Evolutionary conservation across 2,797 vertebrate species (phyloP).

Genomic region (Clarias fuscus): DNA sequence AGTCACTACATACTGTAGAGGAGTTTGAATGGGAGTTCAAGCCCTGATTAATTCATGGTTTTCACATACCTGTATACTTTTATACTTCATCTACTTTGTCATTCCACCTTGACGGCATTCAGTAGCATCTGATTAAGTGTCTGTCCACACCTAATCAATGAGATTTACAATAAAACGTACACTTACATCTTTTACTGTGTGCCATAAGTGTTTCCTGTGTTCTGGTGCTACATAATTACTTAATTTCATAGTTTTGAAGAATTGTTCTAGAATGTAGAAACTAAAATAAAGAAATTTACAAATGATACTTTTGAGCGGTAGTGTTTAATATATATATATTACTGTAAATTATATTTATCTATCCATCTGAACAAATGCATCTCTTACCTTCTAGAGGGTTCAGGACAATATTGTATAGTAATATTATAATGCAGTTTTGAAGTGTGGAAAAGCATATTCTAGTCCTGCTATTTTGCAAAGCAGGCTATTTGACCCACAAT

Average conservation of each 20-base stretch:
- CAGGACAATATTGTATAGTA: neutral
- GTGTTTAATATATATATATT: no score
- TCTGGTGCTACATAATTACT: no score
- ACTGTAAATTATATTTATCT: neutral
- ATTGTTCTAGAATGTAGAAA: no score
- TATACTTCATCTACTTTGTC: conserved; percentile 63
- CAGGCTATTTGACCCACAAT: neutral
- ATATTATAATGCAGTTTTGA: neutral
- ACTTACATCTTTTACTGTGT: neutral
- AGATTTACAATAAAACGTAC: conserved; percentile 40
- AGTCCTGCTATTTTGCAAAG: neutral
- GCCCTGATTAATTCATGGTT: conserved; percentile 73
- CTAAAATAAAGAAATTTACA: neutral
- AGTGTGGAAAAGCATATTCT: neutral
- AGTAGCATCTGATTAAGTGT: conserved; percentile 61
- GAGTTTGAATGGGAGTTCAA: neutral
- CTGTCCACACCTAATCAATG: conserved; percentile 65
- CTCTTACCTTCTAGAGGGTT: neutral
- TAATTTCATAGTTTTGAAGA: no score
- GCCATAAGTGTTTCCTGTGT: neutral
- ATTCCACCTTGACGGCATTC: conserved; percentile 45
- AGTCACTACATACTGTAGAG: neutral
- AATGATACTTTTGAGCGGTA: neutral
- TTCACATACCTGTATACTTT: conserved; percentile 56
- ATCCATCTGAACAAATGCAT: neutral